Percentiles rank a stretch among this genome's conserved stretches.
phyloP scores from a whole-genome alignment of 1,140 invertebrate species.

The Drosophila varians region DNA sequence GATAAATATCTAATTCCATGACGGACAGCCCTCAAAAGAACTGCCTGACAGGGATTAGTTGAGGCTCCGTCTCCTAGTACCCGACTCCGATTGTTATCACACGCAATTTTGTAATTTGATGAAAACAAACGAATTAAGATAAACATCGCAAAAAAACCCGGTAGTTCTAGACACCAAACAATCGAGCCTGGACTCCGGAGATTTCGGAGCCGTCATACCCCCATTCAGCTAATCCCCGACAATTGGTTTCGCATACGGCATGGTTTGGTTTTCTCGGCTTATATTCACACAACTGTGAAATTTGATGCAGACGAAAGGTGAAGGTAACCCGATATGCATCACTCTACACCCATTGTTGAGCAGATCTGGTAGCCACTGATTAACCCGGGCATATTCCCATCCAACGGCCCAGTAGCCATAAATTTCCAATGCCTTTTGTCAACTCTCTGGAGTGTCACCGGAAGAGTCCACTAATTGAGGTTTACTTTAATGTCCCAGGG shows the following conservation, averaged over 20 bases:
- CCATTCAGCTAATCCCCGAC: constrained; percentile 37
- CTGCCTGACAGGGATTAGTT: constrained; percentile 63
- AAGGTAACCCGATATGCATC: constrained; percentile 63
- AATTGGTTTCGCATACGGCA: constrained; percentile 32
- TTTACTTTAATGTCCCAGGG: not conserved
- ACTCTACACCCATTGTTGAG: constrained; percentile 39
- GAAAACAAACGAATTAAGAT: constrained; percentile 83
- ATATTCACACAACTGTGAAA: constrained; percentile 55
- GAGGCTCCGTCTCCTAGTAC: constrained; percentile 38
- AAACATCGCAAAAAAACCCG: constrained; percentile 68
- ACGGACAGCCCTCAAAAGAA: constrained; percentile 65
- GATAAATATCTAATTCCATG: constrained; percentile 74
- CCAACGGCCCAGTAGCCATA: not conserved
- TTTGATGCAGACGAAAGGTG: constrained; percentile 31
- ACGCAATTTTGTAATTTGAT: constrained; percentile 83
- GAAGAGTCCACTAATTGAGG: constrained; percentile 26
- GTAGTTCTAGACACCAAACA: constrained; percentile 51
- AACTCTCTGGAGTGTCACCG: constrained; percentile 6
- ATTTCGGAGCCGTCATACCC: constrained; percentile 3
- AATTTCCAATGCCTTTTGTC: not conserved
- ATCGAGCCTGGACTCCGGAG: constrained; percentile 15
- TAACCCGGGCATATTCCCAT: not conserved
- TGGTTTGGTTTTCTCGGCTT: constrained; percentile 16
- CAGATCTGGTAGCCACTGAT: constrained; percentile 47
- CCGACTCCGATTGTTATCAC: constrained; percentile 73